phyloP scores from a whole-genome alignment of 2,797 vertebrate species.

The Mus minutoides region DNA sequence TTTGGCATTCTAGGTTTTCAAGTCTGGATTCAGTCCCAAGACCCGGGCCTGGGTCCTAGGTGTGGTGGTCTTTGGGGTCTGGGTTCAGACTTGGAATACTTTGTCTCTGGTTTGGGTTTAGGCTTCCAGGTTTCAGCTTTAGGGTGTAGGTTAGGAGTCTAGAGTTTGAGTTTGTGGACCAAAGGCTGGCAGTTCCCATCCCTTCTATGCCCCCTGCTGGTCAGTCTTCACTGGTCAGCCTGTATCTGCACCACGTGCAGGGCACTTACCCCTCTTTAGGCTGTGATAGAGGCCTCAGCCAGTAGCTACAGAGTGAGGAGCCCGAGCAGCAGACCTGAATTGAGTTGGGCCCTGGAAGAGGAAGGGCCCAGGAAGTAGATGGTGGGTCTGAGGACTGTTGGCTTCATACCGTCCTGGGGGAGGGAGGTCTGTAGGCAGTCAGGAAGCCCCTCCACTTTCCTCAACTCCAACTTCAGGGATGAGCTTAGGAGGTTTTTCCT shows the following conservation, averaged over 20 bases:
- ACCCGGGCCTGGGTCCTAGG: not conserved
- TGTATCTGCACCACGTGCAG: not conserved
- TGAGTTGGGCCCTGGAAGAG: not conserved
- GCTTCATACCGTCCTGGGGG: not conserved
- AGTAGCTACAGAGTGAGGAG: not conserved
- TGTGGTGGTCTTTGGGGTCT: not conserved
- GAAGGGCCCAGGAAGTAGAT: not conserved
- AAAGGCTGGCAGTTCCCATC: not conserved
- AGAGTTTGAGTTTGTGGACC: not conserved
- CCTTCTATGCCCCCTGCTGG: slow-evolving; percentile 73
- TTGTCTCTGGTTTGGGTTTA: not conserved
- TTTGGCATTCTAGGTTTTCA: not conserved
- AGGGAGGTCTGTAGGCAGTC: not conserved
- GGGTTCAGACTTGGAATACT: not conserved
- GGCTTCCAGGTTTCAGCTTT: not conserved
- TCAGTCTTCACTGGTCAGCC: not conserved
- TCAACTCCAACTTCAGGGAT: too few relatives aligned
- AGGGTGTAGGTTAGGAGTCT: not conserved
- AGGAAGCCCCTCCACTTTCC: not conserved
- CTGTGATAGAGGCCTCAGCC: not conserved
- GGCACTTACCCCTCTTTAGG: not conserved
- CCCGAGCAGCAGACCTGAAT: not conserved
- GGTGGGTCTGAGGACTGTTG: not conserved
- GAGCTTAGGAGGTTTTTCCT: not conserved
- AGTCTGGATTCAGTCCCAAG: not conserved